phyloP scores from a whole-genome alignment of 2,113 vertebrate genomes.

The Strix aluco region DNA sequence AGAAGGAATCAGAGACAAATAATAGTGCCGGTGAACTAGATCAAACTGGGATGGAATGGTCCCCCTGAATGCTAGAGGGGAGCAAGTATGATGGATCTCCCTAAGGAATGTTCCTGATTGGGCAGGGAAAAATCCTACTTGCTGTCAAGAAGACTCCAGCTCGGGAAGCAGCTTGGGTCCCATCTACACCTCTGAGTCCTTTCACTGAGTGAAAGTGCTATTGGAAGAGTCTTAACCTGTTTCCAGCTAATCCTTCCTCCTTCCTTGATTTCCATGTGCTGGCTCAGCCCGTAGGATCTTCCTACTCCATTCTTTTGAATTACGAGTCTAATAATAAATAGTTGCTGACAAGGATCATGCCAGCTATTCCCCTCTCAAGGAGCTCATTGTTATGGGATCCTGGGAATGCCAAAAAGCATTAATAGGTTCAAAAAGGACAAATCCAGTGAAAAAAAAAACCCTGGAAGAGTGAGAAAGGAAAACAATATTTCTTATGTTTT shows the following conservation, averaged over 20 bases:
- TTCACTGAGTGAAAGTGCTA: background rate
- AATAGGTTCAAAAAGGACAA: background rate
- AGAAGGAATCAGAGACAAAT: background rate
- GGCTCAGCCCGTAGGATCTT: background rate
- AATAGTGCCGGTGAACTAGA: background rate
- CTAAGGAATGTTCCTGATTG: background rate
- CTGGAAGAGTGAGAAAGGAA: background rate
- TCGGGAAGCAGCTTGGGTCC: background rate
- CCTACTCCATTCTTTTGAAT: background rate
- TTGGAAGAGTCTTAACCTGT: background rate
- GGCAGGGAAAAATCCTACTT: background rate
- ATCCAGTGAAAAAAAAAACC: background rate
- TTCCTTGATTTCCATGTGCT: background rate
- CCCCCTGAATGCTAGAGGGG: background rate
- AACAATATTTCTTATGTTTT: background rate
- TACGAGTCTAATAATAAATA: background rate
- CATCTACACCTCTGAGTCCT: background rate
- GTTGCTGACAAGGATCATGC: background rate
- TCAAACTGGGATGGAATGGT: background rate
- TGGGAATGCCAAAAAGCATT: background rate
- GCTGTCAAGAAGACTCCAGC: background rate
- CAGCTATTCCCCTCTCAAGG: background rate
- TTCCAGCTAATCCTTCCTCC: constrained; percentile 1
- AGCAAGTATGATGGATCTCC: background rate
- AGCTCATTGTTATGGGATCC: background rate